Conservation (phyloP, 2,888 invertebrate genomes). For the Marasmarcha lunaedactyla region DNA sequence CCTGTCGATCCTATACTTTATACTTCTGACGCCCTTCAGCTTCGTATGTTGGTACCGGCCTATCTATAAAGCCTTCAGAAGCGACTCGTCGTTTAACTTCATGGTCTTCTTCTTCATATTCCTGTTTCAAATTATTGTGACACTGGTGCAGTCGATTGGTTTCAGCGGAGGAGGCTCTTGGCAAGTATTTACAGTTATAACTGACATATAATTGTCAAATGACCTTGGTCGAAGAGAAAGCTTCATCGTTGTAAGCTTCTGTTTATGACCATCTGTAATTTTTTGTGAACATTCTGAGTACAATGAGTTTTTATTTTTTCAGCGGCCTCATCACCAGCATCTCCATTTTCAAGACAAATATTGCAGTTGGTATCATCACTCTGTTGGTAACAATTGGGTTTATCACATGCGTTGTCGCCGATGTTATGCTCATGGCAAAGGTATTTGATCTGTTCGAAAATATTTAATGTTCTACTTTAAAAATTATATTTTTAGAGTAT, state of each 20-base stretch:
- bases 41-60: conserved; percentile 99
- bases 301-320: conserved; percentile 17
- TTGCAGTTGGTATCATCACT: conserved; percentile 82
- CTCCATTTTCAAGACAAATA: conserved; percentile 68
- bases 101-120: conserved; percentile 99
- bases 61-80: conserved; percentile 98
- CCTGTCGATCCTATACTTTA: conserved; percentile 87
- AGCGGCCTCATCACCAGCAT: conserved; percentile 85
- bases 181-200: conserved; percentile 66
- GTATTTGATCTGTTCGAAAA: too few relatives aligned
- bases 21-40: conserved; percentile 95
- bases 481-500: too few relatives aligned
- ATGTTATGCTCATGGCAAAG: conserved; percentile 88
- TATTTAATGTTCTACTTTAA: too few relatives aligned
- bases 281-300: too few relatives aligned
- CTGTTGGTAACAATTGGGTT: conserved; percentile 85
- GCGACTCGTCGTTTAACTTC: conserved; percentile 99
- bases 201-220: too few relatives aligned
- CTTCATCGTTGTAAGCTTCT: too few relatives aligned
- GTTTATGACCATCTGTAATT: too few relatives aligned
- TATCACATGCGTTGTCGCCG: conserved; percentile 79
- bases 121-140: conserved; percentile 93
- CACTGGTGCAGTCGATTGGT: conserved; percentile 90
- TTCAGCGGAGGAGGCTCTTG: conserved; percentile 87
- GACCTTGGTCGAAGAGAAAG: too few relatives aligned